Evolutionary conservation across 2,113 vertebrate genomes (phyloP).

Genomic region (Chiloscyllium plagiosum): DNA sequence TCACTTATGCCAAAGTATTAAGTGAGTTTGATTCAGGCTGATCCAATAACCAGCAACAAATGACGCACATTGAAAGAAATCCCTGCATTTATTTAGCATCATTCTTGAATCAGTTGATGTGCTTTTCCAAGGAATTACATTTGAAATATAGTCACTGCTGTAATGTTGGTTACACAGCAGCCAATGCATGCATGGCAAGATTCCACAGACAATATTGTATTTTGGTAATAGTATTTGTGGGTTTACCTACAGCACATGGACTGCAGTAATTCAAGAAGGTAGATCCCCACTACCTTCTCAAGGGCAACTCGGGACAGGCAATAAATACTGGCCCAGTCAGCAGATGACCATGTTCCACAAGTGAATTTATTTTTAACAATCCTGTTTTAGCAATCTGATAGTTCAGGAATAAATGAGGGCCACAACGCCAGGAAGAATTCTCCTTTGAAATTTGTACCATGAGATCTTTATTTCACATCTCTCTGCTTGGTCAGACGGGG

Average conservation of each 20-base stretch:
- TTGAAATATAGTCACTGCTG: neutral
- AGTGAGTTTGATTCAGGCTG: neutral
- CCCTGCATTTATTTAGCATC: neutral
- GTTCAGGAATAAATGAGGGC: neutral
- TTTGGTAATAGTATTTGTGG: neutral
- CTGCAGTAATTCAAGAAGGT: too few species aligned
- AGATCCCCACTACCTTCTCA: too few species aligned
- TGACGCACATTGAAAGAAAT: neutral
- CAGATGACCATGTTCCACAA: too few species aligned
- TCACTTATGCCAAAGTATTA: neutral
- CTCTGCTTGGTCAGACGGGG: neutral
- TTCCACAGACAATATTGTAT: neutral
- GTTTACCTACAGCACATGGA: too few species aligned
- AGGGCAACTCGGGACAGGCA: too few species aligned
- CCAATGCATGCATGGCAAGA: neutral
- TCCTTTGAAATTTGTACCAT: neutral
- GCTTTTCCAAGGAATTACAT: neutral
- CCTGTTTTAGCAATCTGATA: neutral
- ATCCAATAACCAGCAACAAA: neutral
- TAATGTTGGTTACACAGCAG: neutral
- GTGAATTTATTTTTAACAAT: too few species aligned
- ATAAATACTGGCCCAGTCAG: too few species aligned
- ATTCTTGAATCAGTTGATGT: too few species aligned
- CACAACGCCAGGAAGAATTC: neutral
- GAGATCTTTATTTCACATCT: neutral